Base-by-base conservation (phyloP, 2,113 vertebrate species). In the Columba janthina region DNA sequence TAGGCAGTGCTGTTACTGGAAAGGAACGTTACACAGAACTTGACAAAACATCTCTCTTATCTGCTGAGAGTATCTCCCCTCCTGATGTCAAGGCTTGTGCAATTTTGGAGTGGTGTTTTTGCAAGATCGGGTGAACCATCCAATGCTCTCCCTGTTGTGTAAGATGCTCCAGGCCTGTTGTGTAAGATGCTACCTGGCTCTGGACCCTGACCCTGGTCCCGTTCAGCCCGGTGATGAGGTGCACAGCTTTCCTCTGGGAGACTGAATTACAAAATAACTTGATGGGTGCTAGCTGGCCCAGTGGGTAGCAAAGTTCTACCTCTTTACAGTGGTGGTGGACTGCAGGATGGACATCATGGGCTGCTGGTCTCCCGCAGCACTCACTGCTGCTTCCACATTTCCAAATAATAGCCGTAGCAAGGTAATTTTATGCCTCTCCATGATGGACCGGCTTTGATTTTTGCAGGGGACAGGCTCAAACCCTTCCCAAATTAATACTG, bases 401-500 rank as follows among this genome's bases (percentile, higher is more conserved):
- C 26, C 42, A 53, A 24, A 28, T 38, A 86, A 24, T 12, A 50
- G 64, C 58, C 71, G 8, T 32, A 56, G 11, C 11, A n/a, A 61
- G n/a, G 48, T 69, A 48, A 6, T 2, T 42, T 48, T 90, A 36
- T 58, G n/a, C 54, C 38, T 88, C 60, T 29, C 11, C 0, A 0
- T 65, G 46, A 36, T 60, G 24, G 44, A 80, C 64, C 0, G 0
- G 19, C 48, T 67, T 67, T 75, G 48, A 34, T 62, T 67, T 85
- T 75, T 66, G 40, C 16, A 2, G 28, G 48, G 62, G n/a, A 15
- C 17, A 11, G 42, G 42, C 57, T 40, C 36, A 29, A 64, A 11
- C 46, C n/a, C 28, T 71, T 81, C 46, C 70, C 0, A 0, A 84
- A 20, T 8, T 6, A 81, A 16, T 29, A 3, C 0, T 6, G 28